Evolutionary conservation across 2,888 invertebrate genomes (phyloP).

Genomic region (Drosophila histrio): DNA sequence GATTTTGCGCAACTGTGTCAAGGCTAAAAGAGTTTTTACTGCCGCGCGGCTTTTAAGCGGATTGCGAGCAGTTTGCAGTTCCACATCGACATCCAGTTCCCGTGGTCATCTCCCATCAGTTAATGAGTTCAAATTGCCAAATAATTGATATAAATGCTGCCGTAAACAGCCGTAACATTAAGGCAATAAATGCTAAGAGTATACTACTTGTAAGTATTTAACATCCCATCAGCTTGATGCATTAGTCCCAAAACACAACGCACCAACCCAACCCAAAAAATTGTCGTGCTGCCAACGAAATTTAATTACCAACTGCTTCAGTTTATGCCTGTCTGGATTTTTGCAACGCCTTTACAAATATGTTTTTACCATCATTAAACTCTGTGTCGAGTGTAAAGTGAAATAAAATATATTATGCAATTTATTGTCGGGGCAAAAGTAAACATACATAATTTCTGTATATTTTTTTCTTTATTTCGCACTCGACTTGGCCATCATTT

Average conservation of each 20-base stretch:
- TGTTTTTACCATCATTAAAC: constrained; percentile 43
- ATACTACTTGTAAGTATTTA: constrained; percentile 5
- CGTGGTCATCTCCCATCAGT: constrained; percentile 20
- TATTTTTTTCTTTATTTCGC: constrained; percentile 22
- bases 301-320: constrained; percentile 41
- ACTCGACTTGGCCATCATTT: constrained; percentile 26
- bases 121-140: constrained; percentile 64
- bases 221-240: constrained; percentile 29
- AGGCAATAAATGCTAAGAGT: constrained; percentile 29
- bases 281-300: constrained; percentile 33
- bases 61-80: constrained; percentile 26
- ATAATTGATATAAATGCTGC: constrained; percentile 67
- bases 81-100: constrained; percentile 27
- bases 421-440: constrained; percentile 31
- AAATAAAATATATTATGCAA: constrained; percentile 60
- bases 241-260: constrained; percentile 20
- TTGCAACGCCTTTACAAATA: constrained; percentile 44
- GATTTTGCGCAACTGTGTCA: constrained; percentile 56
- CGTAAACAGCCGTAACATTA: constrained; percentile 33
- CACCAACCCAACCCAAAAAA: constrained; percentile 13
- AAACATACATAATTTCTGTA: constrained; percentile 12
- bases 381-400: constrained; percentile 12
- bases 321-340: constrained; percentile 28
- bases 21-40: constrained; percentile 46
- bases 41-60: constrained; percentile 31